Percentiles rank a stretch among this genome's conserved stretches.
Conservation (phyloP, 2,797 vertebrate species). For the Lutjanus argentimaculatus region DNA sequence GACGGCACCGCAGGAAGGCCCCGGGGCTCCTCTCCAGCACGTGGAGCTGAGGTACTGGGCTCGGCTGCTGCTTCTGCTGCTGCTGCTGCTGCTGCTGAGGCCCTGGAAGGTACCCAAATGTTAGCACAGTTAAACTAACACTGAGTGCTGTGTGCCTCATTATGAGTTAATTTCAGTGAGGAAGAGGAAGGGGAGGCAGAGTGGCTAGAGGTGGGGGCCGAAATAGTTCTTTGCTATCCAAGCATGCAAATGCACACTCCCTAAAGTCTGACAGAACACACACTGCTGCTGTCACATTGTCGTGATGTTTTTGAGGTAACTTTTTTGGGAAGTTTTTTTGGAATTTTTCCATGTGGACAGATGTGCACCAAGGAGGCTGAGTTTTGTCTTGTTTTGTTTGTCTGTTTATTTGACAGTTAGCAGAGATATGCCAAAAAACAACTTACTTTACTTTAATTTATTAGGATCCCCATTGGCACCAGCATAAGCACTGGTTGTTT, state of each 20-base stretch:
- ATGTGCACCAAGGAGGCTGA: not conserved
- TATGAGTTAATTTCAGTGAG: slow-evolving; percentile 67
- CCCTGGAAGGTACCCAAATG: slow-evolving; percentile 74
- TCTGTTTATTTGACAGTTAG: slow-evolving; percentile 16
- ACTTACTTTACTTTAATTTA: too few species aligned
- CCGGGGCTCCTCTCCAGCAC: slow-evolving; percentile 51
- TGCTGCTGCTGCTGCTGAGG: slow-evolving; percentile 39
- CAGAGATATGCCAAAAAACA: slow-evolving; percentile 1
- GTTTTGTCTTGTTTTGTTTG: not conserved
- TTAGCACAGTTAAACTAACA: slow-evolving; percentile 66
- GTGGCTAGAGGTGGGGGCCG: slow-evolving; percentile 49
- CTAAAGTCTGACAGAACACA: slow-evolving; percentile 54
- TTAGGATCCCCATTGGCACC: too few species aligned
- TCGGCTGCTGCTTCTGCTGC: slow-evolving; percentile 26
- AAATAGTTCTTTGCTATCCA: slow-evolving; percentile 62
- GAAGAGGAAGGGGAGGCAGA: slow-evolving; percentile 68
- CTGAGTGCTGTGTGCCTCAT: slow-evolving; percentile 49
- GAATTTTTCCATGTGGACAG: slow-evolving; percentile 8
- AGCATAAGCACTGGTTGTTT: too few species aligned
- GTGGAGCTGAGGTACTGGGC: slow-evolving; percentile 35
- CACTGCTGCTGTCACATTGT: slow-evolving; percentile 23
- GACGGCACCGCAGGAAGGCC: slow-evolving; percentile 36
- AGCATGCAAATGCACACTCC: slow-evolving; percentile 61
- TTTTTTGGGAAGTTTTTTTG: not conserved
- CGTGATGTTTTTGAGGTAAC: not conserved